A percentile compares a stretch with the other conserved stretches of the same genome.
Conservation (phyloP, 2,113 vertebrate species). For the Poecilia latipinna region DNA sequence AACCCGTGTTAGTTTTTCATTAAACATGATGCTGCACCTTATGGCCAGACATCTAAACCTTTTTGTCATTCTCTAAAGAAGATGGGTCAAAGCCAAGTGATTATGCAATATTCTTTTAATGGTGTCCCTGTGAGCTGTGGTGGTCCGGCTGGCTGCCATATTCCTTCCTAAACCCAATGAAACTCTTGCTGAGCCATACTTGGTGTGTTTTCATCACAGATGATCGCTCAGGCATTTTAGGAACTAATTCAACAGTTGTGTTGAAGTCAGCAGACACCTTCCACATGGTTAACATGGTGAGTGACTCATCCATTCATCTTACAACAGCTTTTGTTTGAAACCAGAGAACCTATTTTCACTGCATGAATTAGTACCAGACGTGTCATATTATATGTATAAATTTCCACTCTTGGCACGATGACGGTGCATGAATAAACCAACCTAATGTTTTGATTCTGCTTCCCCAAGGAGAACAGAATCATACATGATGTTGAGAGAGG, state of each 20-base stretch:
- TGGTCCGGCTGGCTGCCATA: too few species aligned
- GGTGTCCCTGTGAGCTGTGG: too few species aligned
- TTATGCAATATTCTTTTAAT: too few species aligned
- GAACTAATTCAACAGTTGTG: conserved; percentile 6
- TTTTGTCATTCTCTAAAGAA: too few species aligned
- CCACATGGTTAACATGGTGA: conserved; percentile 5
- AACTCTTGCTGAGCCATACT: too few species aligned
- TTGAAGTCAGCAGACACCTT: conserved; percentile 12
- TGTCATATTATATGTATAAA: conserved; percentile 1
- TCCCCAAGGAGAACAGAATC: not conserved
- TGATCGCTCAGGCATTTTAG: conserved; percentile 8
- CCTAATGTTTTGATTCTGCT: not conserved
- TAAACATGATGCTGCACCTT: too few species aligned
- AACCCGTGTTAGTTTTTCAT: too few species aligned
- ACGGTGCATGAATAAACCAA: not conserved
- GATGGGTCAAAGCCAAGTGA: too few species aligned
- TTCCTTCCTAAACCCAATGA: not conserved
- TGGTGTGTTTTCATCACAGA: not conserved
- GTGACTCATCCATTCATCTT: conserved; percentile 16
- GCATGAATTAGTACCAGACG: not conserved
- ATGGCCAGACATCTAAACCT: too few species aligned
- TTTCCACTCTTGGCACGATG: not conserved
- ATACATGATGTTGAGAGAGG: not conserved
- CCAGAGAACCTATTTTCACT: conserved; percentile 6
- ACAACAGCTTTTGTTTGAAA: not conserved